Conservation (phyloP, 2,888 invertebrate genomes). For the Acleris sparsana region DNA sequence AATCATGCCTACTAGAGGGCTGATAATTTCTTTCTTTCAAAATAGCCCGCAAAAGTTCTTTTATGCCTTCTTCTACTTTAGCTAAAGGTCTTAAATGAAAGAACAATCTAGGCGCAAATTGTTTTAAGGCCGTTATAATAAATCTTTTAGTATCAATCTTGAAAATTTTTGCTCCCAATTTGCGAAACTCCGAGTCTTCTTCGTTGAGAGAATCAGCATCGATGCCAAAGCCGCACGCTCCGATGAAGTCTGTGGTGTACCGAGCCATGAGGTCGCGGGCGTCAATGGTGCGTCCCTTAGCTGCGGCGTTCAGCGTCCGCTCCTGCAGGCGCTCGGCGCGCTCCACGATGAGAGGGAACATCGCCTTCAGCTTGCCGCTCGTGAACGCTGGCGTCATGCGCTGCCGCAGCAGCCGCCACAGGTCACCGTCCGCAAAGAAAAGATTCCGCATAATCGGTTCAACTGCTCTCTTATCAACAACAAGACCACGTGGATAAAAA, state of each 20-base stretch:
- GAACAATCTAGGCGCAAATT: conserved; percentile 39
- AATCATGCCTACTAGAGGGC: conserved; percentile 60
- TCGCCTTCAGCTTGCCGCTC: conserved; percentile 60
- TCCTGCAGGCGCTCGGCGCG: conserved; percentile 57
- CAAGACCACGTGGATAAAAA: conserved; percentile 59
- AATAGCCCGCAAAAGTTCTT: conserved; percentile 48
- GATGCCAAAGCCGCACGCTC: conserved; percentile 41
- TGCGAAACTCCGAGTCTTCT: conserved; percentile 32
- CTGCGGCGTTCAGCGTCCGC: conserved; percentile 45
- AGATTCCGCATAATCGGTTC: conserved; percentile 62
- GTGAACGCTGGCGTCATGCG: conserved; percentile 65
- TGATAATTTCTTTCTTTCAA: conserved; percentile 50
- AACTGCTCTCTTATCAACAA: conserved; percentile 45
- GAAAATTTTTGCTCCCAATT: conserved; percentile 33
- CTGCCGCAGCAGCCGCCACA: conserved; percentile 62
- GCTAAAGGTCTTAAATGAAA: conserved; percentile 51
- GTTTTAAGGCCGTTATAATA: conserved; percentile 5
- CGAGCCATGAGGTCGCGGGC: conserved; percentile 48
- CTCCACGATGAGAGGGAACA: conserved; percentile 64
- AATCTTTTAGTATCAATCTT: conserved; percentile 3
- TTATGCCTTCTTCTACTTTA: conserved; percentile 55
- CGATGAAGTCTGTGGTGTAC: conserved; percentile 42
- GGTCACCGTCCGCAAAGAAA: conserved; percentile 63
- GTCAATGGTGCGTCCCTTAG: conserved; percentile 48
- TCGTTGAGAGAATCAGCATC: conserved; percentile 38